Base-by-base conservation (phyloP, 2,797 vertebrate genomes). In the Neosilurus hyrtlii region DNA sequence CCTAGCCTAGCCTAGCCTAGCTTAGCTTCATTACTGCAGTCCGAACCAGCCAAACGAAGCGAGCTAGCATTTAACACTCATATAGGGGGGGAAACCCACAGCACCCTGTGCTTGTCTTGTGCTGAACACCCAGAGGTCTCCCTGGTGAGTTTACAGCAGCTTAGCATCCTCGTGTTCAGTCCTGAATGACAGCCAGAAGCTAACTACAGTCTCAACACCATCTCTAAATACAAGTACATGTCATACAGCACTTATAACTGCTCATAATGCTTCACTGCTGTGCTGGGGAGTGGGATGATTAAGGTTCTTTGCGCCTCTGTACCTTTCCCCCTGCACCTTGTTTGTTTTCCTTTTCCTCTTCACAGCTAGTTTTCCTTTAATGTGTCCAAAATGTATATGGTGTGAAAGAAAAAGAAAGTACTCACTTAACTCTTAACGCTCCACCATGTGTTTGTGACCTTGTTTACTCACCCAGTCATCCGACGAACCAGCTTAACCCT, bases 11-110 rank as follows among this genome's bases (percentile, higher is more conserved):
- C 18, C 18, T 84, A 72, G 74, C 68, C 14, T 57, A 20, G 20
- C 70, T 15, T 56, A 7, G 22, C 54, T 52, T 43, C 81, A 82
- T 76, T 74, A 87, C 89, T 56, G 86, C 81, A 79, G 88, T 84
- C 84, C 79, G 88, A 16, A 86, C 85, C 86, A 79, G 71, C 80
- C 65, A 89, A 86, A 84, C 84, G 77, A 86, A 68, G 83, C 80
- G 84, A 43, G 84, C 84, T 80, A 51, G 68, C 70, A 12, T 7
- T 20, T 63, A 51, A 43, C 61, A 52, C 26, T 43, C 43, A 43
- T 43, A 43, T 43, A 43, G 3, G 30, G 43, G 4, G 4, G 4
- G 43, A 43, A 43, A 43, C 43, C 43, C 30, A 30, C 20, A 35
- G 22, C 4, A 75, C 15, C 18, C 35, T 67, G 59, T n/a, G 67